These are phyloP conservation scores for Sisyra nigra DNA, from an alignment of 2,888 invertebrate genomes.

Conservation along the genomic window DNA sequence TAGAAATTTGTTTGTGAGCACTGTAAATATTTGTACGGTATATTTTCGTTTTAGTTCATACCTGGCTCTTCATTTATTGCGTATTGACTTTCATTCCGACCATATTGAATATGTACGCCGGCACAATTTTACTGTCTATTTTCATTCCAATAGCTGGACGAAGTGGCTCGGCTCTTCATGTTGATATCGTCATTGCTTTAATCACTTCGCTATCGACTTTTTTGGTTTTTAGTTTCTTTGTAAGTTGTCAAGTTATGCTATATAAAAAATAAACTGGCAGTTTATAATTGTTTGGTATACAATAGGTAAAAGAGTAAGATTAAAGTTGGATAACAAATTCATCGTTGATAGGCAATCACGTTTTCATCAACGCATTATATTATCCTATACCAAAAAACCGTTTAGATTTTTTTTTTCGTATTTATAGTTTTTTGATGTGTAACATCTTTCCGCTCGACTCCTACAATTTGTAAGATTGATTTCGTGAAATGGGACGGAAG, in stretches of 20 bases:
- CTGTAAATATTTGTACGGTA: background rate
- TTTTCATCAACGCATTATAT: no score
- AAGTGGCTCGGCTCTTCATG: conserved; percentile 1
- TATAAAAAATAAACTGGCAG: background rate
- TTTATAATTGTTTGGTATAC: no score
- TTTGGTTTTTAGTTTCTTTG: background rate
- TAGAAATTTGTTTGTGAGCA: background rate
- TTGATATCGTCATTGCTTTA: background rate
- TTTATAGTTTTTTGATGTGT: no score
- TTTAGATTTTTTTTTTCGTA: no score
- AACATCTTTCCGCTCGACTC: no score
- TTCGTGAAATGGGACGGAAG: no score
- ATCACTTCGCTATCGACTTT: background rate
- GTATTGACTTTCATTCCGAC: background rate
- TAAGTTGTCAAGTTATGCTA: background rate
- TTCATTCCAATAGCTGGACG: conserved; percentile 5
- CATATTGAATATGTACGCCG: conserved; percentile 1
- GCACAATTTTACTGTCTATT: background rate
- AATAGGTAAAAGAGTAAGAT: no score
- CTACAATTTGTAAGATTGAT: no score
- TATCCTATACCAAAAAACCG: no score
- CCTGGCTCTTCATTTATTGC: conserved; percentile 4
- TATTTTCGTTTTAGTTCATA: conserved; percentile 4
- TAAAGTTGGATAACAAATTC: no score
- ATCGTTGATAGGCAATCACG: no score